These are phyloP conservation scores for Neoscelio sp. DNA, from an alignment of 2,888 invertebrate species.

Conservation along the genomic window DNA sequence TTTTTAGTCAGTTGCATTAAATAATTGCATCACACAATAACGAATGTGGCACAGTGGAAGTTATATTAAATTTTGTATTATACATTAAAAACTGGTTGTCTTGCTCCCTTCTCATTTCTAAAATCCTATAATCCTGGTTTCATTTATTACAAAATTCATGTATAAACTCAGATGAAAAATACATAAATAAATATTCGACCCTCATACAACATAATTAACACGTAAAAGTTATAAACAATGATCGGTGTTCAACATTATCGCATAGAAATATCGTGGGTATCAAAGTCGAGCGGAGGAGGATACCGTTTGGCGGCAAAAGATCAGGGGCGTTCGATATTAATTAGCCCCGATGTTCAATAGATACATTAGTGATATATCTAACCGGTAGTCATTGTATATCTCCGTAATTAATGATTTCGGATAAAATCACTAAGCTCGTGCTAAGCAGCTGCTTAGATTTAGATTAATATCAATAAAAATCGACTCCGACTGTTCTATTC, in stretches of 20 bases:
- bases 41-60: too few species aligned
- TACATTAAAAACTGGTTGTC: too few species aligned
- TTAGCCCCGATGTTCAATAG: constrained; percentile 57
- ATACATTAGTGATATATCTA: constrained; percentile 56
- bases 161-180: constrained; percentile 43
- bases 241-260: constrained; percentile 61
- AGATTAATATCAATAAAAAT: constrained; percentile 38
- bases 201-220: constrained; percentile 40
- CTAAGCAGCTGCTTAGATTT: constrained; percentile 51
- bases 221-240: constrained; percentile 64
- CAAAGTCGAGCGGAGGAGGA: constrained; percentile 54
- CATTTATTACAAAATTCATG: too few species aligned
- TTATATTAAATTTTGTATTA: too few species aligned
- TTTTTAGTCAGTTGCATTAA: too few species aligned
- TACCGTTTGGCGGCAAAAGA: constrained; percentile 65
- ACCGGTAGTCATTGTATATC: constrained; percentile 46
- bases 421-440: constrained; percentile 66
- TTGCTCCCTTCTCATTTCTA: too few species aligned
- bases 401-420: constrained; percentile 68
- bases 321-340: constrained; percentile 66
- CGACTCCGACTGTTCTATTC: constrained; percentile 15
- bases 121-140: too few species aligned
- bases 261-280: constrained; percentile 66
- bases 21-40: too few species aligned
- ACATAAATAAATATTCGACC: constrained; percentile 1